A percentile compares a stretch with the other conserved stretches of the same genome.
Evolutionary conservation across 2,113 vertebrate species (phyloP).

Genomic region (Dipodomys merriami): DNA sequence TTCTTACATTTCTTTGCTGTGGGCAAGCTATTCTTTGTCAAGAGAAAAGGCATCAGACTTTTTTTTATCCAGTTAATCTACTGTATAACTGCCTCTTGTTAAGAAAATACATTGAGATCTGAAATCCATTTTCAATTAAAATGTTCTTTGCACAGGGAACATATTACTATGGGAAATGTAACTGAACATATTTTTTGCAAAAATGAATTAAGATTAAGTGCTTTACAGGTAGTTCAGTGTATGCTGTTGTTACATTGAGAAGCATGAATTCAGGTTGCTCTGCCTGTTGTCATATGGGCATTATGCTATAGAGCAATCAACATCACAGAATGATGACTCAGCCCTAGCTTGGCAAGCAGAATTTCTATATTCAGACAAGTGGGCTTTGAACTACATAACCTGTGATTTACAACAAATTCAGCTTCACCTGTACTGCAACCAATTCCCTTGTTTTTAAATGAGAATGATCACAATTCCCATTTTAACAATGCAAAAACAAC

Average conservation of each 20-base stretch:
- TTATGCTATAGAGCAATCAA: rapidly evolving
- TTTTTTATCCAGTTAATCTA: not conserved
- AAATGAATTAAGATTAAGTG: not conserved
- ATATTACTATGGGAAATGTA: not conserved
- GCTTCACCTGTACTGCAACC: not conserved
- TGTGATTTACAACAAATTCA: not conserved
- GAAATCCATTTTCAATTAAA: not conserved
- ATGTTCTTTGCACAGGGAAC: not conserved
- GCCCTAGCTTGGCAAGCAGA: not conserved
- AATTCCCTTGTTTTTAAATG: not conserved
- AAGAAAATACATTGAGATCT: not conserved
- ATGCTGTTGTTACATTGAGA: not conserved
- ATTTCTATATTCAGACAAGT: not conserved
- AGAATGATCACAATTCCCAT: not conserved
- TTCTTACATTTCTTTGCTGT: not conserved
- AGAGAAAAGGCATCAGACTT: not conserved
- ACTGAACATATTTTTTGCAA: not conserved
- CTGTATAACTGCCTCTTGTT: not conserved
- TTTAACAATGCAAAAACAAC: not conserved
- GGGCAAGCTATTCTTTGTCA: not conserved
- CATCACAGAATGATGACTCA: not conserved
- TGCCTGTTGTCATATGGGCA: rapidly evolving
- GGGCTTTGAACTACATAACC: not conserved
- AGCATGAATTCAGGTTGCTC: not conserved
- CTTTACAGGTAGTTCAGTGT: rapidly evolving